Evolutionary conservation across 2,113 vertebrate genomes (phyloP), one percentile per base, ranked within the genome.

Genomic region (Plotosus lineatus): DNA sequence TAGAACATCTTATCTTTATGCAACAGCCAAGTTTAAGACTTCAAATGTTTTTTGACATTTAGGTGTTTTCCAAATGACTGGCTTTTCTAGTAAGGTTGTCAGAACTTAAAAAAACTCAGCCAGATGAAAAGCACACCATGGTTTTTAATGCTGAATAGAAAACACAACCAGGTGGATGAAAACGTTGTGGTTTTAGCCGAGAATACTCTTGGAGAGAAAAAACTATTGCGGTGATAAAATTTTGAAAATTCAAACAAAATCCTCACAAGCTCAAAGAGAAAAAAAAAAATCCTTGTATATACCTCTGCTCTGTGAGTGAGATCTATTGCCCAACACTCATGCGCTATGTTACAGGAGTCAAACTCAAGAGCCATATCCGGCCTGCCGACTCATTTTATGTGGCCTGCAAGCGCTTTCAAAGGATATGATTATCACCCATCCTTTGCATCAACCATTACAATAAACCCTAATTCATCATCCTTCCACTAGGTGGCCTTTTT

Each of bases 31-130:
- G 68, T 31, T 72, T 19, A 19, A 50, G 11, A 72, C 44, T 50
- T 72, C 44, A 50, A 72, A 50, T 21, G 28, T 5, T 51, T 33
- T 11, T 28, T 1, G 17, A 6, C 46, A 21, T 73, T 23, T 51
- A 51, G 69, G 46, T 51, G 69, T 6, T 73, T 73, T 73, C 69
- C 48, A 11, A 33, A 51, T 73, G 69, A 73, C 46, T 73, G 46
- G 17, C 6, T 51, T 51, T 73, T 51, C 46, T 12, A 51, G 46
- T 51, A 23, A 51, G 9, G 46, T 51, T 36, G 28, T 51, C 17
- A 36, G 33, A 19, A 0, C 48, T 36, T 33, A 4, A 8, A 12
- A 17, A 51, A 23, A 73, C 48, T 19, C 28, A 33, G 46, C 15
- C 10, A 4, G 46, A 23, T 36, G 69, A 36, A 73, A 71, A 69